Evolutionary conservation across 2,888 invertebrate species (phyloP).

Genomic region (Tenthredo notha): DNA sequence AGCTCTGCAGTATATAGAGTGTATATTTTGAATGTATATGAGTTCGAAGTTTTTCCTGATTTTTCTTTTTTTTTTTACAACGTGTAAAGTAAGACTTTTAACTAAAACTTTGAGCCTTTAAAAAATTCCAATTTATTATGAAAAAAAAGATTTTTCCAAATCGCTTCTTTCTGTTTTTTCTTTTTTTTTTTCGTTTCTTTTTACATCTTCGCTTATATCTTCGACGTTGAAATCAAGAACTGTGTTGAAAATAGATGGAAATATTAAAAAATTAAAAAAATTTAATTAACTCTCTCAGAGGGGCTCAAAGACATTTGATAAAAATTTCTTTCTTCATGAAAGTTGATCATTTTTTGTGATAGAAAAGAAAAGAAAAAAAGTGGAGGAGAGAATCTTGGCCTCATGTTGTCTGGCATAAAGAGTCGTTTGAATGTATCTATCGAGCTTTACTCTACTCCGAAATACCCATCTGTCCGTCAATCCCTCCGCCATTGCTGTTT

Average conservation of each 20-base stretch:
- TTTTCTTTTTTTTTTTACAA: too few species aligned
- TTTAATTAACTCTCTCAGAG: neutral
- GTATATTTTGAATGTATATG: neutral
- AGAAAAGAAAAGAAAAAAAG: neutral
- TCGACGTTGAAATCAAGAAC: too few species aligned
- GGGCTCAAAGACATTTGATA: neutral
- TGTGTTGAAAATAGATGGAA: neutral
- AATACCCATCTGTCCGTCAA: slow-evolving; percentile 10
- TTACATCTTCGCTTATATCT: neutral
- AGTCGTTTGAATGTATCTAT: neutral
- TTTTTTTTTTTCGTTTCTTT: too few species aligned
- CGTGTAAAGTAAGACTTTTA: neutral
- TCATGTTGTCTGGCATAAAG: neutral
- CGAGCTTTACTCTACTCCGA: neutral
- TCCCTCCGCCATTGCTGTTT: neutral
- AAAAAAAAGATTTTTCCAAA: neutral
- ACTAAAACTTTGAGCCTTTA: neutral
- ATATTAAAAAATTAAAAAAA: neutral
- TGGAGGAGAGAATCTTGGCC: neutral
- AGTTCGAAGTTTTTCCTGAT: neutral
- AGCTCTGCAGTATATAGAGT: neutral
- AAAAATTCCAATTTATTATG: neutral
- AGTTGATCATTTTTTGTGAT: neutral
- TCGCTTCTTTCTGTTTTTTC: too few species aligned
- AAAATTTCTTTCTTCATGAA: neutral